Evolutionary conservation across 1,140 invertebrate genomes (phyloP).

Genomic region (Ceratosolen fusciceps): DNA sequence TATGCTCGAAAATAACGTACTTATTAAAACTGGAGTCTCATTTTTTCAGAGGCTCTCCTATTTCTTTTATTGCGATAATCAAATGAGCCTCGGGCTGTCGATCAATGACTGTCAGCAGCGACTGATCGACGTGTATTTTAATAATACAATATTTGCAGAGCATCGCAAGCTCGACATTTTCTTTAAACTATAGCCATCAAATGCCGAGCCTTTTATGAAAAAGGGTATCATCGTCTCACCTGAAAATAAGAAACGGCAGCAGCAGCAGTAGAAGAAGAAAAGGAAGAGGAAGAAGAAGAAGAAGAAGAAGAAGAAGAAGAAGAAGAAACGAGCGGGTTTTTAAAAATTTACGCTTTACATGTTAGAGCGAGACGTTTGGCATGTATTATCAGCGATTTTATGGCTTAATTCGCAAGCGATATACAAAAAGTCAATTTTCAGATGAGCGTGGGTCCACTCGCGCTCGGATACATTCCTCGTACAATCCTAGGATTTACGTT

Average conservation of each 20-base stretch:
- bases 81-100: no score
- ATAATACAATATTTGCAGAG: background rate
- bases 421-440: background rate
- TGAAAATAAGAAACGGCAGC: no score
- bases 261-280: no score
- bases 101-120: background rate
- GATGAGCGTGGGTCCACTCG: background rate
- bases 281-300: no score
- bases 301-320: no score
- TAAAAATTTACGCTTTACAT: no score
- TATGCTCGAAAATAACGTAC: background rate
- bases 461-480: background rate
- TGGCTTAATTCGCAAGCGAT: background rate
- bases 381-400: background rate
- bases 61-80: background rate
- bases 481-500: constrained; percentile 16
- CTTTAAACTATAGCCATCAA: background rate
- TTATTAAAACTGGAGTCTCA: background rate
- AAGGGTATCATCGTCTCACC: no score
- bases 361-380: no score
- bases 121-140: background rate
- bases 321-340: no score
- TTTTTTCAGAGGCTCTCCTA: no score
- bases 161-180: background rate
- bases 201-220: no score